Conservation (phyloP, 2,888 invertebrate species). For the Oscheius sp. region DNA sequence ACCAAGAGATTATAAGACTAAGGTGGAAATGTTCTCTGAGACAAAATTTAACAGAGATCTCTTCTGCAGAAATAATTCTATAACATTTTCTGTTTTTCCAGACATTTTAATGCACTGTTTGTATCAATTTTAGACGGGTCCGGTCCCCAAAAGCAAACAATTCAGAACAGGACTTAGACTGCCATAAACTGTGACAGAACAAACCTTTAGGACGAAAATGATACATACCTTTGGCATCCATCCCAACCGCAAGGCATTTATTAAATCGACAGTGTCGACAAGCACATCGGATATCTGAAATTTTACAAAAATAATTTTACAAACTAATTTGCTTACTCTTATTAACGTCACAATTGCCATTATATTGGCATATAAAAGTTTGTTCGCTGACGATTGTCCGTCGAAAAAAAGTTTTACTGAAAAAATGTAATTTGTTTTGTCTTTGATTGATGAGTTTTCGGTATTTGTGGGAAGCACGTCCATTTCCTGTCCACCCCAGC, state of each 20-base stretch:
- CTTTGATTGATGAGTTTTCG: background rate
- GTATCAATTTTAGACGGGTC: constrained; percentile 2
- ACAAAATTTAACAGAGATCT: constrained; percentile 9
- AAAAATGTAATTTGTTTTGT: constrained; percentile 25
- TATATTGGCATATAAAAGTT: constrained; percentile 69
- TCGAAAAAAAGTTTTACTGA: constrained; percentile 69
- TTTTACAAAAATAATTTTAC: background rate
- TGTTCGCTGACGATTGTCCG: constrained; percentile 69
- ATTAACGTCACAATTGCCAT: constrained; percentile 69
- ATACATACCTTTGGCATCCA: constrained; percentile 68
- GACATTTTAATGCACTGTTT: no score
- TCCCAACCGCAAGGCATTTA: constrained; percentile 68
- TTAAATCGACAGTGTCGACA: constrained; percentile 69
- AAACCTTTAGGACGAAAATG: background rate
- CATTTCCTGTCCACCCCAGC: constrained; percentile 9
- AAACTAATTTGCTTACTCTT: constrained; percentile 57
- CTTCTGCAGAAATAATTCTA: no score
- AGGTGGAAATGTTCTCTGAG: background rate
- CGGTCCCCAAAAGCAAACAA: constrained; percentile 15
- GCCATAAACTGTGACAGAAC: constrained; percentile 4
- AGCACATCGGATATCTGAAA: constrained; percentile 65
- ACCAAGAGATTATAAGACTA: background rate
- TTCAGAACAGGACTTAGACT: background rate
- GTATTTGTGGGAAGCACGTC: background rate
- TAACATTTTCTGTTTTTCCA: no score